Conservation (phyloP, 2,797 vertebrate species). For the Gouania willdenowi region DNA sequence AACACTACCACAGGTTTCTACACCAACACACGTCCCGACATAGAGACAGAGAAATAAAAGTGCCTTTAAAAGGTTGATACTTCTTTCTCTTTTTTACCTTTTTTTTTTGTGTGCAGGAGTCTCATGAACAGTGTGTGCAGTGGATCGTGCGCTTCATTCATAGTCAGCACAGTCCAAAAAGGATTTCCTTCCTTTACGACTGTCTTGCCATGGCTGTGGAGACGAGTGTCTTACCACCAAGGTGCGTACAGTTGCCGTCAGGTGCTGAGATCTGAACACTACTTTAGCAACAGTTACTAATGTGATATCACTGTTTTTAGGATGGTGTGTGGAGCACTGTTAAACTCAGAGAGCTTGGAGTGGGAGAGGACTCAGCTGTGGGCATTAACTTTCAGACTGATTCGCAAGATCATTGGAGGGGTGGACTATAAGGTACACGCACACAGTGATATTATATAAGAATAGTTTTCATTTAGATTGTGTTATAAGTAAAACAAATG, state of each 20-base stretch:
- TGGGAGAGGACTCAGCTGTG: slow-evolving; percentile 97
- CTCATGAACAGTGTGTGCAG: slow-evolving; percentile 95
- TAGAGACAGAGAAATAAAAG: not conserved
- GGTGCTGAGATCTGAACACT: too few species aligned
- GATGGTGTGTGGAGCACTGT: slow-evolving; percentile 93
- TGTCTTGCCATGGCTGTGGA: slow-evolving; percentile 97
- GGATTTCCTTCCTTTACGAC: slow-evolving; percentile 97
- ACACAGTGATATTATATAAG: not conserved
- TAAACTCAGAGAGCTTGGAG: slow-evolving; percentile 90
- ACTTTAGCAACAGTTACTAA: too few species aligned
- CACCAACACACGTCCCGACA: too few species aligned
- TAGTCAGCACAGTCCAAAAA: slow-evolving; percentile 94
- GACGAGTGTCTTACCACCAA: slow-evolving; percentile 89
- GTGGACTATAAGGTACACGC: slow-evolving; percentile 94
- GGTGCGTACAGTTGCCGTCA: slow-evolving; percentile 74
- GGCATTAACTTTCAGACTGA: slow-evolving; percentile 92
- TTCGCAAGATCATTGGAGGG: slow-evolving; percentile 96
- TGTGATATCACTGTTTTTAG: slow-evolving; percentile 66
- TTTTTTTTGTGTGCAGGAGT: slow-evolving; percentile 79
- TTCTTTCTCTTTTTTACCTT: not conserved
- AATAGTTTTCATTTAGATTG: too few species aligned
- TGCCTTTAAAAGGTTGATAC: not conserved
- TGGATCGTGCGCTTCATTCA: slow-evolving; percentile 98
- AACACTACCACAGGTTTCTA: slow-evolving; percentile 86
- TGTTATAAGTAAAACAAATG: too few species aligned